These are phyloP conservation scores for Epizoanthus rinbou DNA, from an alignment of 92 coral and sea anemone genomes.

Conservation along the genomic window DNA sequence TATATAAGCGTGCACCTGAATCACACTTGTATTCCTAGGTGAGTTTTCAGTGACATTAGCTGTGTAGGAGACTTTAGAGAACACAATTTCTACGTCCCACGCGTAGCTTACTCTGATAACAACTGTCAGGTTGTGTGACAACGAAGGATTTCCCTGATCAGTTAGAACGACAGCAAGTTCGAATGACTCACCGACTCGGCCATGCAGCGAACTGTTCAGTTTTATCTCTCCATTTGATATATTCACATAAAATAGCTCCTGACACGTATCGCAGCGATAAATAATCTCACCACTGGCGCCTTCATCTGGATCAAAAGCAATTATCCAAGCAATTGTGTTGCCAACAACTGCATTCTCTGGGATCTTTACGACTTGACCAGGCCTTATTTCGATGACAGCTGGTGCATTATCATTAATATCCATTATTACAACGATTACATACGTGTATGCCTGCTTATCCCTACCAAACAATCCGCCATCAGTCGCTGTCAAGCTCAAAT, in stretches of 20 bases:
- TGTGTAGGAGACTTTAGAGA: conserved; percentile 27
- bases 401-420: conserved; percentile 64
- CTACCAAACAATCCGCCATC: conserved; percentile 62
- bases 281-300: conserved; percentile 43
- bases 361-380: conserved; percentile 42
- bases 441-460: conserved; percentile 41
- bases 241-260: conserved; percentile 37
- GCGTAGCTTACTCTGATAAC: conserved; percentile 50
- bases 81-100: conserved; percentile 50
- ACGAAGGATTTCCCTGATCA: conserved; percentile 42
- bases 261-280: background rate
- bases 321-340: conserved; percentile 33
- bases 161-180: conserved; percentile 35
- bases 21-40: conserved; percentile 46
- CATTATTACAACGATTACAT: conserved; percentile 18
- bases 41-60: conserved; percentile 54
- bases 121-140: conserved; percentile 42
- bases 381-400: conserved; percentile 31
- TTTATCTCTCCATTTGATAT: conserved; percentile 47
- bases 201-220: conserved; percentile 52
- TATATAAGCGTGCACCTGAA: conserved; percentile 40
- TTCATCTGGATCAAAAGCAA: conserved; percentile 52
- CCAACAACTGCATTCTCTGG: conserved; percentile 54
- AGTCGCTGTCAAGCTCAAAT: conserved; percentile 55
- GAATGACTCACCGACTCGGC: conserved; percentile 46